Evolutionary conservation across 2,888 invertebrate genomes (phyloP), one percentile per base, ranked within the genome.

Genomic region (Drosophila fulvimacula): DNA sequence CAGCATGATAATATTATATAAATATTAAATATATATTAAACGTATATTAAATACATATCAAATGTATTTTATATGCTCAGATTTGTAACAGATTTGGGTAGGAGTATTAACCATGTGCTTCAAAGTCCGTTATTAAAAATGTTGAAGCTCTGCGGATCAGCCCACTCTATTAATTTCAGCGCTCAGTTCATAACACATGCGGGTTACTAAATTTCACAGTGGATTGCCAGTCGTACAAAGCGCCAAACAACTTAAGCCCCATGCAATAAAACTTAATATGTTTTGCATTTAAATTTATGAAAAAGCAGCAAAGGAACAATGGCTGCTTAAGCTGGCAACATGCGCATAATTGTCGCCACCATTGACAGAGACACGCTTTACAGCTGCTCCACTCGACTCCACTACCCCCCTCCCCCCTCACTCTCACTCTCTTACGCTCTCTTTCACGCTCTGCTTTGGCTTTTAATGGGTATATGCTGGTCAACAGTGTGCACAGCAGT

Each of bases 221-320:
- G 86, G 86, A 83, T 78, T 82, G 73, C 38, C 63, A 13, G 34
- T 34, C 5, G 15, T 15, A 36, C 15, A 13, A 15, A 19, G 19
- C 15, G 21, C 66, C 70, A 62, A 72, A 67, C 76, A 75, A 72
- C 75, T 75, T 75, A 72, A 75, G 75, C 77, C 48, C 70, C 73
- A 64, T 85, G 88, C 88, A 73, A 83, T 83, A 79, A 83, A 83
- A 85, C 88, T 85, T 87, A 83, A 83, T 88, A 83, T 85, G 83
- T 87, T 83, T 87, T 80, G 88, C 82, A 83, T 83, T 83, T 83
- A 83, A 83, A 83, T 83, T 83, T 85, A 85, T 83, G 85, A 83
- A 83, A 84, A 82, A 74, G 60, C 63, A 60, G 60, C 46, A 30
- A 30, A 48, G 82, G 83, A 84, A 82, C 82, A 83, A 87, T 87